phyloP scores from a whole-genome alignment of 2,888 invertebrate species.

The Disparrhopalites patrizii region DNA sequence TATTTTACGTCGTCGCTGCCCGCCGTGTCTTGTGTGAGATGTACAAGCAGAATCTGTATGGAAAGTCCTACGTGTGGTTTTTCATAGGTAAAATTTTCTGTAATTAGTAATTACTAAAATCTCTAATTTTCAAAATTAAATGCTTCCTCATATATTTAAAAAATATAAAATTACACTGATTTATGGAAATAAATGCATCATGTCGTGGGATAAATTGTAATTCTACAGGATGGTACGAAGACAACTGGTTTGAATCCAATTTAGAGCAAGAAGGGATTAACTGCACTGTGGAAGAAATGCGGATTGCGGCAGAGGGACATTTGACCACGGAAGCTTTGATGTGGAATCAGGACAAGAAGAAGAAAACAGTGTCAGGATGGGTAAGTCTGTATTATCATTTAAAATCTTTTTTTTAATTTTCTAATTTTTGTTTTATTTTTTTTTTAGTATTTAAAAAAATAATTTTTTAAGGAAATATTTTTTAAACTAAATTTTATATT shows the following conservation, averaged over 20 bases:
- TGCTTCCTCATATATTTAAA: not conserved
- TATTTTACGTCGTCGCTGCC: constrained; percentile 98
- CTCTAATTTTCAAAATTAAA: not conserved
- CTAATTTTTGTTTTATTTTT: not conserved
- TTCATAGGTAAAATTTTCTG: constrained; percentile 74
- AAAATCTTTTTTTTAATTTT: not conserved
- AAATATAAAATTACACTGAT: too few relatives aligned
- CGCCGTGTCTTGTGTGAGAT: constrained; percentile 94
- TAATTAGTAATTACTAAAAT: not conserved
- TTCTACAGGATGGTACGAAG: constrained; percentile 87
- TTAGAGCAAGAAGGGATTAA: constrained; percentile 80
- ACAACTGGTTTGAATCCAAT: constrained; percentile 95
- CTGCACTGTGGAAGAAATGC: constrained; percentile 91
- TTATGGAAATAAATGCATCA: too few relatives aligned
- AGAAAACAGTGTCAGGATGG: constrained; percentile 94
- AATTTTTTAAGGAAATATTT: too few relatives aligned
- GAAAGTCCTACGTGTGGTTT: constrained; percentile 97
- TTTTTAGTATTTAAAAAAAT: not conserved
- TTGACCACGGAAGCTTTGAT: constrained; percentile 97
- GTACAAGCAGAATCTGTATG: constrained; percentile 88
- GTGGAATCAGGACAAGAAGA: constrained; percentile 94
- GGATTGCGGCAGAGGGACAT: constrained; percentile 91
- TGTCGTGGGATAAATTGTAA: too few relatives aligned
- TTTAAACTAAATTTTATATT: not conserved
- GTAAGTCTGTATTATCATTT: constrained; percentile 51